Conservation (phyloP, 2,888 invertebrate genomes). For the Seira ritae region DNA sequence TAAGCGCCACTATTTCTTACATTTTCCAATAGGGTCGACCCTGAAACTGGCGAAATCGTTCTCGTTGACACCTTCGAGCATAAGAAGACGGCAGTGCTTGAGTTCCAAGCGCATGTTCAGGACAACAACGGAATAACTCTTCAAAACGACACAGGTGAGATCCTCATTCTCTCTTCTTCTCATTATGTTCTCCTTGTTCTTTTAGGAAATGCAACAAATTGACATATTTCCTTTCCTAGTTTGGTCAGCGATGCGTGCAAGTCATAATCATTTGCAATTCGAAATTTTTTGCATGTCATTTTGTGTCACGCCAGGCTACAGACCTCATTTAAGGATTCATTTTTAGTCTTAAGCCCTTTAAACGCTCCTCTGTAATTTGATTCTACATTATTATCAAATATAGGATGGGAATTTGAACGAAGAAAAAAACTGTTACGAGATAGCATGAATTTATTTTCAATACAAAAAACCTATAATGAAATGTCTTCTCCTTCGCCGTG, state of each 20-base stretch:
- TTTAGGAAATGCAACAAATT: background rate
- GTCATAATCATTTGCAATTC: background rate
- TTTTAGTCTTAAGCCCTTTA: no score
- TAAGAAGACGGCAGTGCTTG: conserved; percentile 85
- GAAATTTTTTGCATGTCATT: background rate
- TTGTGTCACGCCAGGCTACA: no score
- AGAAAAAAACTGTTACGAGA: conserved; percentile 36
- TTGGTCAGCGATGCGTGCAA: background rate
- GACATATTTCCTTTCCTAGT: background rate
- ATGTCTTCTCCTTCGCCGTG: no score
- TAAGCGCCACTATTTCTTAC: conserved; percentile 14
- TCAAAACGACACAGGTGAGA: conserved; percentile 78
- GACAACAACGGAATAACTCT: conserved; percentile 83
- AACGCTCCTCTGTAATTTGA: no score
- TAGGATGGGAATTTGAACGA: conserved; percentile 40
- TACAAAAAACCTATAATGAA: no score
- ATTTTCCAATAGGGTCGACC: conserved; percentile 79
- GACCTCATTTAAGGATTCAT: no score
- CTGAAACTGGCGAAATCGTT: conserved; percentile 82
- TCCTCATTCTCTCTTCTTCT: background rate
- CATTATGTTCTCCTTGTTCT: background rate
- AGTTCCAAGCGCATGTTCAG: conserved; percentile 83
- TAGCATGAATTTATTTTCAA: background rate
- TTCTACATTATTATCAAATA: conserved; percentile 37
- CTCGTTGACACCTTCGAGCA: conserved; percentile 84